Base-by-base conservation (phyloP, 2,113 vertebrate species). In the Penelope pileata region DNA sequence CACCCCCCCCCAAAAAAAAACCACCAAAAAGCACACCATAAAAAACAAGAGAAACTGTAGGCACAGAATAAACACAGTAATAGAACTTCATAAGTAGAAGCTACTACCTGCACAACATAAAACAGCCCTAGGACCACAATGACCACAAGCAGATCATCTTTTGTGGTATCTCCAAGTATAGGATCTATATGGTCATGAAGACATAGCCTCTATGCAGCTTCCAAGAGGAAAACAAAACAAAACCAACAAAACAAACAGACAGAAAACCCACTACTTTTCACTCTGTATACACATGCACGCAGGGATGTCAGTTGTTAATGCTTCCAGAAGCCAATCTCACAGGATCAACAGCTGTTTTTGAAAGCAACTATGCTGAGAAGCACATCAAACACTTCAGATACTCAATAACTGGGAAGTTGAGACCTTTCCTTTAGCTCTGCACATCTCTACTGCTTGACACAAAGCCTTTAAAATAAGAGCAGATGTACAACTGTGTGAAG, bases 131-230 rank as follows among this genome's bases (percentile, higher is more conserved):
- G 18, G 17, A 72, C 29, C 16, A 43, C 26, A 43, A 1, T 56
- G 9, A 51, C 2, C 24, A 83, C 21, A 53, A 72, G 10, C 6
- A 50, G 40, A 77, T 27, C 24, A 8, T 7, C 56, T 22, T 73
- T 43, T 2, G 1, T 1, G 0, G 6, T 34, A 14, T 22, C 36
- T 75, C 8, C 32, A 62, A 12, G 40, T 6, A 40, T 4, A 83
- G 34, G 72, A 88, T 45, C 29, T 43, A 45, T 6, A n/a, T 0
- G 22, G 8, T 7, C 29, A 38, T 84, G 38, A 68, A 18, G 2
- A 60, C 6, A 53, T 2, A 48, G 27, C 14, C 24, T 84, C 40
- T 45, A 40, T 10, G 36, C 27, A 68, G 29, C 24, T 83, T 64
- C 22, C 32, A 78, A 43, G 42, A 43, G 42, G 64, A 3, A 56